Evolutionary conservation across 2,113 vertebrate genomes (phyloP).

Genomic region (Paratilapia polleni): DNA sequence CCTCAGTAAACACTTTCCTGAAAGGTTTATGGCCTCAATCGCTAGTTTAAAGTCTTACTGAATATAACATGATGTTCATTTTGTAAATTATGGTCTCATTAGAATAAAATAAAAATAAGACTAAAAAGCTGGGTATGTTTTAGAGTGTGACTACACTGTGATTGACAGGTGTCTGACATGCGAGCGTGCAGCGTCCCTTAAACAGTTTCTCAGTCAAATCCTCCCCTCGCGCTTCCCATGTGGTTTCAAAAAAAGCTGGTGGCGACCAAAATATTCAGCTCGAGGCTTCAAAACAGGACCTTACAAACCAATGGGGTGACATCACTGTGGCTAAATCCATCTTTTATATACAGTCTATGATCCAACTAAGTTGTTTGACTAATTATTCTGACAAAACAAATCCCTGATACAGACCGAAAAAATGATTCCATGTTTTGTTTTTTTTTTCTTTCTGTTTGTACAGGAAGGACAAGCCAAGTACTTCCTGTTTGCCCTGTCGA

Average conservation of each 20-base stretch:
- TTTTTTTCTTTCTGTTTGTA: slow-evolving; percentile 7
- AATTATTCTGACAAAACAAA: neutral
- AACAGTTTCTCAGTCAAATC: neutral
- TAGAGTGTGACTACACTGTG: neutral
- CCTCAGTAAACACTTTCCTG: neutral
- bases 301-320: no score
- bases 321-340: no score
- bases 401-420: neutral
- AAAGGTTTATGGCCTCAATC: neutral
- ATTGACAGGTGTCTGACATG: fast-evolving
- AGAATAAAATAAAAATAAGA: neutral
- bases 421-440: neutral
- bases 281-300: no score
- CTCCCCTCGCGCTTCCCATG: neutral
- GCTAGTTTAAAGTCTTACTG: neutral
- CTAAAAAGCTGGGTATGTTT: neutral
- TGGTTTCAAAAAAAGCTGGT: neutral
- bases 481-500: slow-evolving; percentile 89
- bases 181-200: neutral
- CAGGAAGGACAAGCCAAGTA: slow-evolving; percentile 89
- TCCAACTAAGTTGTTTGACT: neutral
- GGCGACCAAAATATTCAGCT: no score
- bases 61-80: neutral
- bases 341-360: no score
- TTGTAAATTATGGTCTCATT: neutral